Conservation (phyloP, 2,113 vertebrate species). For the Elachura formosa region DNA sequence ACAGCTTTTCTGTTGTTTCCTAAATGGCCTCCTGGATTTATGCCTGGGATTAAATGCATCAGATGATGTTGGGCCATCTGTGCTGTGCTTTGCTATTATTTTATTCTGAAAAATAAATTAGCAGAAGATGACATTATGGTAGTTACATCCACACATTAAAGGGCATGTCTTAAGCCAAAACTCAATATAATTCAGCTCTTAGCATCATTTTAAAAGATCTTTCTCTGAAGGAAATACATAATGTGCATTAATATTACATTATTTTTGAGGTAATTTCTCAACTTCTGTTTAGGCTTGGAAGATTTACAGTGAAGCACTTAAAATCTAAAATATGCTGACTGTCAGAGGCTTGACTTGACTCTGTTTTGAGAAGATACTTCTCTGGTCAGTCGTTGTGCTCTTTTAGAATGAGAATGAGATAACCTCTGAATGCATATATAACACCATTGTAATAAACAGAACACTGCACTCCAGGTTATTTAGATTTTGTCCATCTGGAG, state of each 20-base stretch:
- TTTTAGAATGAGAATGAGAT: not conserved
- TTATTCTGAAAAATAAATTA: constrained; percentile 13
- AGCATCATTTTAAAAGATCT: not conserved
- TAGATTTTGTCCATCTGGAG: not conserved
- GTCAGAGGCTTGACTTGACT: not conserved
- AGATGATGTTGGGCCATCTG: not conserved
- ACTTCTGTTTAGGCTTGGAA: not conserved
- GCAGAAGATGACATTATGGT: not conserved
- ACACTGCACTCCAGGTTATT: not conserved
- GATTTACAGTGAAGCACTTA: not conserved
- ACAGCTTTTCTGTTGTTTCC: not conserved
- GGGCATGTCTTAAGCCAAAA: not conserved
- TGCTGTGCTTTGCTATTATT: not conserved
- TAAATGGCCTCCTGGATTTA: constrained; percentile 22
- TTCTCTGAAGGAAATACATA: not conserved
- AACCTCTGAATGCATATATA: not conserved
- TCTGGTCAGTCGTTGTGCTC: not conserved
- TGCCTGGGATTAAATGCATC: not conserved
- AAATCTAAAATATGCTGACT: not conserved
- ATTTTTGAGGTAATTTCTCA: not conserved
- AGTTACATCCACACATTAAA: not conserved
- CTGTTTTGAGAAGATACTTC: not conserved
- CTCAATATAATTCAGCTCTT: not conserved
- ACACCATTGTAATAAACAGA: not conserved
- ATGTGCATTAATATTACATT: not conserved